Conservation (phyloP, 1,140 invertebrate genomes). For the Drosophila dunni region DNA sequence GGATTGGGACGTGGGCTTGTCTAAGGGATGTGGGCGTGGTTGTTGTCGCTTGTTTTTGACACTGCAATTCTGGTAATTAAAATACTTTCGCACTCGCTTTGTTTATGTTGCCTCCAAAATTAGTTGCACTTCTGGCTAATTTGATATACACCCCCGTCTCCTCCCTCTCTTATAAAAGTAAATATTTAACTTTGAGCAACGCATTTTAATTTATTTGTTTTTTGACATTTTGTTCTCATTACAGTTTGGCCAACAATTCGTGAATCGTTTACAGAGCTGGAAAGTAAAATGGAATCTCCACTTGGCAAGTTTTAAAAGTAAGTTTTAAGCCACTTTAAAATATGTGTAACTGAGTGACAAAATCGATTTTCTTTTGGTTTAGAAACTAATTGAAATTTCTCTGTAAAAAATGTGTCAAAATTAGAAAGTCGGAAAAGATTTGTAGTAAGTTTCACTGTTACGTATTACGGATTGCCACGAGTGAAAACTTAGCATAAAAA, state of each 20-base stretch:
- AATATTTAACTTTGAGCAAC: constrained; percentile 62
- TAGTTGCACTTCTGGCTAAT: constrained; percentile 70
- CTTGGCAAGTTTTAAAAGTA: constrained; percentile 57
- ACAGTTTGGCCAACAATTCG: constrained; percentile 69
- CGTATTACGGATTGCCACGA: constrained; percentile 22
- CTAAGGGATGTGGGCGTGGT: neutral
- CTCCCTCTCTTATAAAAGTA: constrained; percentile 6
- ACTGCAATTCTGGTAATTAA: constrained; percentile 72
- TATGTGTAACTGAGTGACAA: too few species aligned
- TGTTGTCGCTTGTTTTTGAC: constrained; percentile 38
- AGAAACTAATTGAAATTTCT: constrained; percentile 5
- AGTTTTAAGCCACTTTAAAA: constrained; percentile 26
- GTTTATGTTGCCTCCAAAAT: constrained; percentile 66
- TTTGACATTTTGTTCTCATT: constrained; percentile 59
- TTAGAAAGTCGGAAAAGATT: constrained; percentile 48
- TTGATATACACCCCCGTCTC: constrained; percentile 17
- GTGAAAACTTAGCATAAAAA: constrained; percentile 22
- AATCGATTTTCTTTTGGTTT: neutral
- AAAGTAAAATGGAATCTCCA: constrained; percentile 48
- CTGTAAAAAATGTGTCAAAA: neutral
- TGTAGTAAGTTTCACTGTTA: constrained; percentile 30
- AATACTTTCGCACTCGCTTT: constrained; percentile 74
- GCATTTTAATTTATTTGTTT: constrained; percentile 68
- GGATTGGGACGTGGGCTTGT: neutral
- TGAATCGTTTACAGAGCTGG: constrained; percentile 23